Evolutionary conservation across 2,888 invertebrate species (phyloP), one percentile per base, ranked within the genome.

Genomic region (Dioctria rufipes): DNA sequence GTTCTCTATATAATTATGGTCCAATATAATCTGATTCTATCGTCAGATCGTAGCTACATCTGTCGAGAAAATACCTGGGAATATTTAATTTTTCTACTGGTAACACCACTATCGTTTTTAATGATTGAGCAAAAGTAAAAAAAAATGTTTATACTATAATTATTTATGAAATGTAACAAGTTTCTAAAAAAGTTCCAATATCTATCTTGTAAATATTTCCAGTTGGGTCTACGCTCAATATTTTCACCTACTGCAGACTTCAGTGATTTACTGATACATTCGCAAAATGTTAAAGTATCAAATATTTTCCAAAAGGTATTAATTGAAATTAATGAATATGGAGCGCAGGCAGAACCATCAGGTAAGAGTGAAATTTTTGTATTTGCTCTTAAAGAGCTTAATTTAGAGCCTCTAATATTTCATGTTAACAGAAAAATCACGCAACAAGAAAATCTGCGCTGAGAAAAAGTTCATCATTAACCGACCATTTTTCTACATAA

Each of bases 241-340:
- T 71, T 71, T 54, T 54, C 71, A 42, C 51, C 49, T 11, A 11
- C 11, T 51, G 39, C 71, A 5, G 40, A 37, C 5, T 54, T 71
- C 40, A 51, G 37, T 46, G 13, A 58, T 43, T 60, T 75, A 5
- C 13, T 61, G 0, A 46, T 60, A 60, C 0, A 42, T 60, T 9
- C 13, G 3, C 9, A 13, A 75, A 46, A 61, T 3, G 13, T 75
- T 4, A 75, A 75, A 42, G 43, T 75, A 60, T 75, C 75, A 5
- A 75, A 75, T 58, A 75, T 75, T 13, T 60, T 75, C 6, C 75
- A 75, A 25, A 75, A 75, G 25, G n/a, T 46, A 5, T 42, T 13
- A 42, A 5, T 75, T 8, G n/a, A 11, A 13, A 25, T 75, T 43
- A 46, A 75, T 43, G 75, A 75, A 60, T 8, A 13, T 13, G 75